Percentiles rank a stretch among this genome's conserved stretches.
Conservation (phyloP, 2,113 vertebrate genomes). For the human (Homo sapiens) region GRCh38 chr2:64696501-64697000, state of each 20-base stretch:
- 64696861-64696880: neutral
- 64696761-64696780: neutral
- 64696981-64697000: neutral
- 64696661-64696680: neutral
- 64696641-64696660: neutral
- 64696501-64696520: neutral
- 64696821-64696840: neutral
- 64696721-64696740: neutral
- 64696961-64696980: neutral
- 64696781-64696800: neutral
- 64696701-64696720: neutral
- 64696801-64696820: neutral
- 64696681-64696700: constrained; percentile 8
- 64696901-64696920: neutral
- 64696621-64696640: neutral
- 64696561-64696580: neutral
- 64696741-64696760: neutral
- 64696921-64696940: neutral
- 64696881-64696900: neutral
- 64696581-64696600: neutral
- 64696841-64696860: neutral
- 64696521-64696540: neutral
- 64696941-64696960: neutral
- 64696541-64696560: neutral
- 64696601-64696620: neutral